Percentiles rank a stretch among this genome's conserved stretches.
Conservation (phyloP, 2,113 vertebrate species). For the Boulengeromyrus knoepffleri region DNA sequence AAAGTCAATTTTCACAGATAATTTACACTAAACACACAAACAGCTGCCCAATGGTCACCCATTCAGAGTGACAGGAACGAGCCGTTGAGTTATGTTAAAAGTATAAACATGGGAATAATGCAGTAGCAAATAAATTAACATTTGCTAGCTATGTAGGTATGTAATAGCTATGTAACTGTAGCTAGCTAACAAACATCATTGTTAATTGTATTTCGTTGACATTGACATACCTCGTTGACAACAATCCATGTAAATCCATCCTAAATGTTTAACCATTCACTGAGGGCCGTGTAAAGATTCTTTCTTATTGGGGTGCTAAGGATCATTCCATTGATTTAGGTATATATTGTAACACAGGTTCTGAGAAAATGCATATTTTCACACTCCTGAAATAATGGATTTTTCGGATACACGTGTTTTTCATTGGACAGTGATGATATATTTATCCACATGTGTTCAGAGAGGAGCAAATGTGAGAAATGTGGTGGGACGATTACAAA, state of each 20-base stretch:
- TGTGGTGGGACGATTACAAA: not conserved
- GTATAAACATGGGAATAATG: not conserved
- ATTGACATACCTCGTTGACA: not conserved
- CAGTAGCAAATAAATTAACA: not conserved
- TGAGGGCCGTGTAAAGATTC: not conserved
- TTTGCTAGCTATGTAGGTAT: not conserved
- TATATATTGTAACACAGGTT: not conserved
- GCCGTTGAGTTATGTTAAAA: not conserved
- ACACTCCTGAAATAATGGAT: not conserved
- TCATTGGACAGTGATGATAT: not conserved
- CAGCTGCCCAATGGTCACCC: conserved; percentile 41
- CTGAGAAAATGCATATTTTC: not conserved
- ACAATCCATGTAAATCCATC: not conserved
- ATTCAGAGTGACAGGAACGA: conserved; percentile 14
- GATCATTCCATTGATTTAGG: not conserved
- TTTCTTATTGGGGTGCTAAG: not conserved
- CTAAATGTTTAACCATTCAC: not conserved
- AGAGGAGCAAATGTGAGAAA: not conserved
- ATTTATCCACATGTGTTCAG: not conserved
- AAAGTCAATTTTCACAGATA: conserved; percentile 53
- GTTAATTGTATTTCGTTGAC: not conserved
- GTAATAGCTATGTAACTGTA: too few species aligned
- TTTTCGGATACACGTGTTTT: not conserved
- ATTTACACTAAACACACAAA: conserved; percentile 40
- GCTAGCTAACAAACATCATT: not conserved